Percentiles rank a stretch among this genome's conserved stretches.
phyloP scores from a whole-genome alignment of 2,113 vertebrate genomes.

The Oreocharis arfaki region DNA sequence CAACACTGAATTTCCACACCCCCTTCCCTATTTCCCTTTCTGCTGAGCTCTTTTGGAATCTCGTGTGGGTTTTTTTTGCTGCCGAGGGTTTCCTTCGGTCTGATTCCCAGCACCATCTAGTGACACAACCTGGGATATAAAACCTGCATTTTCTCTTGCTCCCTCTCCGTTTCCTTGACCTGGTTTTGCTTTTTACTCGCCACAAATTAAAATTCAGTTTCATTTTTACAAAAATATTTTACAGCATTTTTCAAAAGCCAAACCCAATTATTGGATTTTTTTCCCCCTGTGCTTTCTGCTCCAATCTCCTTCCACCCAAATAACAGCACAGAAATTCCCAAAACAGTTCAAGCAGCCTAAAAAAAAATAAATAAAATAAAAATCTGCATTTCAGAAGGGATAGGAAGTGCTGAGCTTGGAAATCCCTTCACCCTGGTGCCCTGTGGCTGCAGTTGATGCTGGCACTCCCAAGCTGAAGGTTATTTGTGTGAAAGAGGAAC shows the following conservation, averaged over 20 bases:
- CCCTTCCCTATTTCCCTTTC: rapidly evolving
- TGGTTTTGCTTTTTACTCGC: background rate
- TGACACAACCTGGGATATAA: background rate
- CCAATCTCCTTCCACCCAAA: background rate
- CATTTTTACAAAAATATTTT: background rate
- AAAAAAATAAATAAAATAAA: no score
- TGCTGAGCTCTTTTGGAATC: background rate
- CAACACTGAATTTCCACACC: background rate
- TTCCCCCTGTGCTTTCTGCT: background rate
- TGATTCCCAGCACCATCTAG: constrained; percentile 36
- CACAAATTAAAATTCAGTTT: background rate
- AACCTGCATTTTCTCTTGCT: rapidly evolving
- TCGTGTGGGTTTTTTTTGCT: rapidly evolving
- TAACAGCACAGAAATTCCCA: background rate
- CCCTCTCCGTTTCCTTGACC: background rate
- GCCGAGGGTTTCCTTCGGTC: background rate
- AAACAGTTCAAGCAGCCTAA: background rate
- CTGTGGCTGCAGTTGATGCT: background rate
- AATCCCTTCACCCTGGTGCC: background rate
- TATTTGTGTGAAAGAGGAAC: background rate
- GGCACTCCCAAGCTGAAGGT: background rate
- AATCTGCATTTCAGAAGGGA: background rate
- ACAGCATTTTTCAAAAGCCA: background rate
- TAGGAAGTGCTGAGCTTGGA: background rate
- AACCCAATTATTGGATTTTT: no score